Evolutionary conservation across 2,797 vertebrate species (phyloP), one percentile per base, ranked within the genome.

Genomic region (Muscicapa comitata): DNA sequence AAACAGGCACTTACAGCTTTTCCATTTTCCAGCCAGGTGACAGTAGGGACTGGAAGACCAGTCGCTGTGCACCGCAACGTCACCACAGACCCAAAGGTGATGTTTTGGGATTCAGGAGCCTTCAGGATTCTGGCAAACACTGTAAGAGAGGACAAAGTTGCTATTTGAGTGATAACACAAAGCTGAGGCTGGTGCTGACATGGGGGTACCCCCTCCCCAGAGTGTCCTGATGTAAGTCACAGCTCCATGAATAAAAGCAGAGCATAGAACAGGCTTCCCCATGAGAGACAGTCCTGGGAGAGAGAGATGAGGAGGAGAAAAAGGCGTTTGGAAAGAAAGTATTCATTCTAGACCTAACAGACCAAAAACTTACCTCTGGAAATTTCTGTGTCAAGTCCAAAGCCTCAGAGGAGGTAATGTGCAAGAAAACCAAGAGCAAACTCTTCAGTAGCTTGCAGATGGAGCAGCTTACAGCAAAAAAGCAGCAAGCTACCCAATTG

Each of bases 11-110:
- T 99, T 97, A 99, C 99, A 61, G 98, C 98, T 97, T 99, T 99
- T 84, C 99, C 99, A 20, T 99, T 99, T 98, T 99, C 99, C 96
- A 99, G 98, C 99, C 99, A 99, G 85, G 98, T 99, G 96, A 99
- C 96, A 37, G 98, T 98, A 35, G 99, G 99, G 53, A 98, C 98
- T 37, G 99, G 99, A 95, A 99, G 98, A 57, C 99, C 99, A 1
- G 98, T 98, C 1, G 99, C 99, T 2, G 98, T 98, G 62, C 99
- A 99, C 81, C 98, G 98, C 88, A 99, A 91, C 0, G 98, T 98
- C 88, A 99, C 98, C 97, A 98, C 97, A 35, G 99, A 98, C 47
- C 99, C 99, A 73, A 99, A 99, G 23, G 98, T 98, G 63, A 99
- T 98, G 80, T 98, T 99, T 95, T 98, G 99, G 74, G 99, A 99